Evolutionary conservation across 2,113 vertebrate genomes (phyloP).

Genomic region (Onychostruthus taczanowskii): DNA sequence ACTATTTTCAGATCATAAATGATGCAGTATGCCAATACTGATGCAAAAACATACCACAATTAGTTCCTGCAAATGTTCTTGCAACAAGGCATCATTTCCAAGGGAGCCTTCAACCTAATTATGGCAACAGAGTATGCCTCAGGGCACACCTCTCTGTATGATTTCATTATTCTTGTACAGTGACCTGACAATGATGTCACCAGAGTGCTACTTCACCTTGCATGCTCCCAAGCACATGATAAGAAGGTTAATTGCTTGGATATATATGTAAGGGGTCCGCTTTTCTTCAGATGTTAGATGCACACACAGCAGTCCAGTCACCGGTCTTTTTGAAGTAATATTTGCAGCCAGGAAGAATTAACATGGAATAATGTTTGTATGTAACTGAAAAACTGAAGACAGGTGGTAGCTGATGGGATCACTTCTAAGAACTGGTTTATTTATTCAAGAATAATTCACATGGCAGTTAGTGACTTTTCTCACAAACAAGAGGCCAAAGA

Average conservation of each 20-base stretch:
- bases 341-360: constrained; percentile 38
- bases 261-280: constrained; percentile 6
- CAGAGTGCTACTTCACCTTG: constrained; percentile 48
- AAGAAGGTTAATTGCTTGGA: constrained; percentile 64
- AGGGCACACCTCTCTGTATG: constrained; percentile 61
- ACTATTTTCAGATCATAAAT: constrained; percentile 76
- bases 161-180: constrained; percentile 69
- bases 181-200: constrained; percentile 71
- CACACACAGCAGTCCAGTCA: not conserved
- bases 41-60: constrained; percentile 76
- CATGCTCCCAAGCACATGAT: constrained; percentile 29
- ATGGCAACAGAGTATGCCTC: constrained; percentile 63
- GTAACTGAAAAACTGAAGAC: not conserved
- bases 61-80: constrained; percentile 72
- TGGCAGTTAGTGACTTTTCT: not conserved
- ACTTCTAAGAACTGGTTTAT: constrained; percentile 33
- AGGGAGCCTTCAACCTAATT: constrained; percentile 75
- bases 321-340: not conserved
- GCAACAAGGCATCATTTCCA: constrained; percentile 70
- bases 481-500: not conserved
- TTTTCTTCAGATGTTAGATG: constrained; percentile 16
- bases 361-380: not conserved
- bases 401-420: not conserved
- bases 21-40: constrained; percentile 67
- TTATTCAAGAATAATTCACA: constrained; percentile 23